Base-by-base conservation (phyloP, 2,113 vertebrate genomes). In the Montifringilla adamsi region DNA sequence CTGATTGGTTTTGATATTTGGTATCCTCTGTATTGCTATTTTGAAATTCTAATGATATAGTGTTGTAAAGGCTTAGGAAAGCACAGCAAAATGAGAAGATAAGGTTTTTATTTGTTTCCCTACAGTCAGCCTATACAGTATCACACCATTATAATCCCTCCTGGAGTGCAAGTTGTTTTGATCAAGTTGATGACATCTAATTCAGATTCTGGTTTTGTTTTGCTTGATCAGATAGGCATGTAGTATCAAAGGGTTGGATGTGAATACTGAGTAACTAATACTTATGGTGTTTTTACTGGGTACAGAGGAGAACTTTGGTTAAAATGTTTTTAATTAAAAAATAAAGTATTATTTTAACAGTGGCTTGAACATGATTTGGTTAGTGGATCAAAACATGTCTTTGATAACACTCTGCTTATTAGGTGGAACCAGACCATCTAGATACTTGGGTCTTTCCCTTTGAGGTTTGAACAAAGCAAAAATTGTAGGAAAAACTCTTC, bases 21-120 rank as follows among this genome's bases (percentile, higher is more conserved):
- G 20, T 16, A 20, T 70, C 22, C 18, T 58, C 24, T 2, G 1
- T 50, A 13, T 46, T 18, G 6, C 0, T 0, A 21, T 73, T 76
- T 73, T 20, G 18, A 67, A 79, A 59, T 72, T 59, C 11, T 82
- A 33, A 13, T 50, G 11, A 13, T 39, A 15, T 15, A 35, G n/a
- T 18, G 18, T 76, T 91, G 44, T 55, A n/a, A 91, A 87, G 37
- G 35, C 43, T 49, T 74, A n/a, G 75, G 47, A 72, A 88, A 68
- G 28, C 58, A 46, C 8, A 55, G 41, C 35, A 46, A 79, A 70
- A 75, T 53, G 50, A 58, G 37, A 63, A 68, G 27, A 80, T 83
- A 18, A 13, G 19, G 5, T 22, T 63, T 77, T 85, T 33, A 28
- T 39, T 87, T 90, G 14, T 58, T 84, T 87, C 18, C 11, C 79